Evolutionary conservation across 2,113 vertebrate genomes (phyloP), one percentile per base, ranked within the genome.

Genomic region (Engraulis encrasicolus): DNA sequence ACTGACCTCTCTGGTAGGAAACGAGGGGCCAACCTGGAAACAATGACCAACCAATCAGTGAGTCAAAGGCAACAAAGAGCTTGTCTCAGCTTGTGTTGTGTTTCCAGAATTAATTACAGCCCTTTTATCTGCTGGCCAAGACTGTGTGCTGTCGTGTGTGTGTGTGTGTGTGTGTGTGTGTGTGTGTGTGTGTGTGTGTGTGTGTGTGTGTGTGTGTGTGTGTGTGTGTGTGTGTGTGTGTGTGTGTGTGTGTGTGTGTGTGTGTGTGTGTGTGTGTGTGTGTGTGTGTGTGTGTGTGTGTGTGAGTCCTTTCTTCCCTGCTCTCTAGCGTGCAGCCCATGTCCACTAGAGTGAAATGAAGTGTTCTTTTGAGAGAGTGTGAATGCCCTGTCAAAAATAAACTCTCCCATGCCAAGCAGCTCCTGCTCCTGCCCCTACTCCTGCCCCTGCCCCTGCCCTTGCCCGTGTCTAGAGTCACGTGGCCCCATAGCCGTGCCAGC

Each of bases 81-180:
- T 11, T 14, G n/a, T 31, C 1, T 66, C 58, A 27, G 58, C 58
- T 23, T 66, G 58, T 66, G n/a, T 66, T 23, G 27, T 61, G 23
- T 66, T 66, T 23, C n/a, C 58, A 66, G 20, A 66, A 66, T 23
- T 66, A 66, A 66, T 66, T 66, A 66, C 20, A 31, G 19, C 19
- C 54, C 20, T 2, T 58, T 58, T n/a, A 6, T 7, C 20, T 23
- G n/a, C 20, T 11, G 2, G 20, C 27, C 58, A 27, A 23, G 58
- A 66, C 1, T 66, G 9, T 66, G 23, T 66, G 61, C 36, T 83
- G 82, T 80, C 78, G 80, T 78, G 78, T 50, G 78, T 80, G 78
- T 80, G 6, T 48, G 38, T 48, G 38, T 48, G 38, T 80, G 45
- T 80, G 38, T 80, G 79, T 80, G 79, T 80, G 38, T 80, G 79